Base-by-base conservation (phyloP, 2,113 vertebrate genomes). In the Sebastes fasciatus region DNA sequence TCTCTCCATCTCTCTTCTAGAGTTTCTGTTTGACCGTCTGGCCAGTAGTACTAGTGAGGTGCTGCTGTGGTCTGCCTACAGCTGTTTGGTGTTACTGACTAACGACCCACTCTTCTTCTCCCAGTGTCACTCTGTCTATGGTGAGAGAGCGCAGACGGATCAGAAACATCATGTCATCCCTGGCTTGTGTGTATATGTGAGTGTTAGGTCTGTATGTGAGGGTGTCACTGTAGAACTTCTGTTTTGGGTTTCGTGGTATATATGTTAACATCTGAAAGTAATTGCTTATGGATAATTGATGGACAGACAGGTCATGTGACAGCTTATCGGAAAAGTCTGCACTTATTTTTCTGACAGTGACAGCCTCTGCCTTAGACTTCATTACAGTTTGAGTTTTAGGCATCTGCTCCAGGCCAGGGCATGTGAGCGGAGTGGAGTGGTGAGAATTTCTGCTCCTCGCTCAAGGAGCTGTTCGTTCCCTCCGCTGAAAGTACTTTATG, bases 121-220 rank as follows among this genome's bases (percentile, higher is more conserved):
- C 0, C 97, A 98, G 93, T 99, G 97, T 87, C 97, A 99, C 94
- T 96, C 97, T 0, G 95, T 98, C 45, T 99, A 99, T n/a, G 98
- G 98, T 99, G 86, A 95, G 96, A 93, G 66, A 76, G 54, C 58
- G n/a, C 2, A 26, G 6, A 43, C 4, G 26, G 6, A 54, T 42
- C 16, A 8, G 12, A 71, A 46, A 34, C 26, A 17, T 23, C 34
- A 9, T 42, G 9, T 58, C 68, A 74, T n/a, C 16, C 26, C 26
- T 26, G 49, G 17, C n/a, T 77, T 23, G 19, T 51, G 17, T 67
- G n/a, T 17, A 26, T 26, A 26, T 26, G 26, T 26, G 26, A 0
- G 26, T 26, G 26, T 26, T 26, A 26, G 26, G 26, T 62, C 2
- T 65, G 10, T 66, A 19, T 48, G 11, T 21, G 55, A 21, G 23